Conservation (phyloP, 2,888 invertebrate species). For the Diarsia dahlii region DNA sequence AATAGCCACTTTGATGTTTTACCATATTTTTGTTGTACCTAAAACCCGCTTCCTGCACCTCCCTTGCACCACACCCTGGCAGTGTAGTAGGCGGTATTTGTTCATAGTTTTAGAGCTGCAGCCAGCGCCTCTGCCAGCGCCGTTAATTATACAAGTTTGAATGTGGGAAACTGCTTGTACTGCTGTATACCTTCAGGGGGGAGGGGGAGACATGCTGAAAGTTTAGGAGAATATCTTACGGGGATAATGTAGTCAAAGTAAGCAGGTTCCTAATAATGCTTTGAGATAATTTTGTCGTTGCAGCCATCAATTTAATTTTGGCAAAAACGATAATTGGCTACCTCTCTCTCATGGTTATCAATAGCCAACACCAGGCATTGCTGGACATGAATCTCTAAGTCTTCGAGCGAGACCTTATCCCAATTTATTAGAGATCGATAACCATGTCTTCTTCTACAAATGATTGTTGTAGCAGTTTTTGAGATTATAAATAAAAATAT, state of each 20-base stretch:
- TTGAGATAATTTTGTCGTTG: not conserved
- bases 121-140: slow-evolving; percentile 61
- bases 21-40: no score
- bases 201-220: slow-evolving; percentile 23
- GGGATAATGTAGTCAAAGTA: not conserved
- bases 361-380: not conserved
- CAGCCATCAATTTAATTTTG: not conserved
- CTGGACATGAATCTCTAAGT: not conserved
- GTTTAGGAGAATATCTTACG: not conserved
- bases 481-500: no score
- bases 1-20: not conserved
- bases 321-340: not conserved
- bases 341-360: not conserved
- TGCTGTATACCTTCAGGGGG: slow-evolving; percentile 15
- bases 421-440: not conserved
- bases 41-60: not conserved
- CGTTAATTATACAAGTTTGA: slow-evolving; percentile 70
- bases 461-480: not conserved
- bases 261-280: not conserved
- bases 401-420: not conserved
- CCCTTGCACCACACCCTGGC: not conserved
- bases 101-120: slow-evolving; percentile 65
- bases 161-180: slow-evolving; percentile 64
- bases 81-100: slow-evolving; percentile 63
- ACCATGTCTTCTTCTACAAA: not conserved